A percentile compares a stretch with the other conserved stretches of the same genome.
Conservation (phyloP, 2,113 vertebrate species). For the Rousettus leschenaultii region DNA sequence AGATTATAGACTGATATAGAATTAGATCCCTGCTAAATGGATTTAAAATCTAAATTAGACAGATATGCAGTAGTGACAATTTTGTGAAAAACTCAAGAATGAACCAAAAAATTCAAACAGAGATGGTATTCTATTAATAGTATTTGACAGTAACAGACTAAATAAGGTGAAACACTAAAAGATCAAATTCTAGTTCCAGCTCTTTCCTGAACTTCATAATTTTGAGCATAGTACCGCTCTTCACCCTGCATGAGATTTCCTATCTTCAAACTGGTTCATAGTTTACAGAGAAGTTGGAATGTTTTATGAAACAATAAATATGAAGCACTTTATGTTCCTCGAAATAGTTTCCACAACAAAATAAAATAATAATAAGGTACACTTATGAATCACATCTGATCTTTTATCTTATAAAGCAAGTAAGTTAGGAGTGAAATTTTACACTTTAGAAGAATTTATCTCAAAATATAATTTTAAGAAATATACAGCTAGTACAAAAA, state of each 20-base stretch:
- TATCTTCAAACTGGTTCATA: background rate
- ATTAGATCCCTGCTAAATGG: conserved; percentile 30
- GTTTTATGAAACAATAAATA: background rate
- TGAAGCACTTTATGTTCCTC: background rate
- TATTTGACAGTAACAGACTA: background rate
- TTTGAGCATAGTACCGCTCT: background rate
- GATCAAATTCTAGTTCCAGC: background rate
- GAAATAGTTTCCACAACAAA: background rate
- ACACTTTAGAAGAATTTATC: background rate
- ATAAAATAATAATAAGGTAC: background rate
- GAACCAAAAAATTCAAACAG: background rate
- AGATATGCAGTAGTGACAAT: background rate
- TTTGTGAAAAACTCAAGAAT: background rate
- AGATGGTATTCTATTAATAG: background rate
- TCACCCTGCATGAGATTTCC: background rate
- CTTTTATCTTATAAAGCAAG: background rate
- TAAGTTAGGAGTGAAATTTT: background rate
- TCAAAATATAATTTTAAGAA: conserved; percentile 14
- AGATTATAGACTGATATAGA: conserved; percentile 41
- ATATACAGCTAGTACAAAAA: background rate
- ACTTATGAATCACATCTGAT: background rate
- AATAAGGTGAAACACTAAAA: background rate
- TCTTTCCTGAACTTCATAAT: background rate
- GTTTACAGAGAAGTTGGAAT: background rate
- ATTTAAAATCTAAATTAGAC: conserved; percentile 59